Base-by-base conservation (phyloP, 2,888 invertebrate genomes). In the Lucinisca nassula region DNA sequence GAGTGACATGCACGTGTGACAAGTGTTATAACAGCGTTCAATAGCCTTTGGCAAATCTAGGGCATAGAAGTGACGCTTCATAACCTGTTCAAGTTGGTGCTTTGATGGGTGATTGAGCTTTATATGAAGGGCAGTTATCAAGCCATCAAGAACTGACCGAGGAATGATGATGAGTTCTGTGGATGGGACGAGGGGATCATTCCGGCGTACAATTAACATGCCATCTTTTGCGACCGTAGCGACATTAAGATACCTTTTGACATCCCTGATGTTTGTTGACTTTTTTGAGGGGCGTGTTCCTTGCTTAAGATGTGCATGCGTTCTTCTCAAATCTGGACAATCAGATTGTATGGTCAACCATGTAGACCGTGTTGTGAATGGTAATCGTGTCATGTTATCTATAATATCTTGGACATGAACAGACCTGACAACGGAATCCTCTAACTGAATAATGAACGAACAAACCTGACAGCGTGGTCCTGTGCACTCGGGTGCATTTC, bases 161-260 rank as follows among this genome's bases (percentile, higher is more conserved):
- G 87, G 89, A 21, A 92, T 87, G n/a, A 92, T 77, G 21, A 91
- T 92, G 2, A 85, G 76, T 30, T 92, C 91, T 1, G 79, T 51
- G 0, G 80, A 14, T 17, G 89, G 80, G 24, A 67, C 24, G 8
- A 77, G 17, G n/a, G 55, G 77, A 0, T 78, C 78, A 38, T 24
- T 24, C 4, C 55, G 70, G 27, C 55, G 35, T n/a, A 84, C 78
- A 38, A 90, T 72, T 17, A 90, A 38, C n/a, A 89, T 37, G 35
- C 82, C 88, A 81, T 86, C 85, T 30, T 49, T 24, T 6, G 78
- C 35, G 45, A 90, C 77, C 0, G 87, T 51, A 30, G 67, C 77
- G 14, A 49, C 38, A 2, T 85, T 14, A 3, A 91, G 79, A 51
- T 91, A 89, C 12, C 89, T 32, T 73, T 90, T 90, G 1, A 88